These are phyloP conservation scores for Echinarachnius parma DNA, from an alignment of 53 echinoderm and acorn worm species.

Conservation along the genomic window DNA sequence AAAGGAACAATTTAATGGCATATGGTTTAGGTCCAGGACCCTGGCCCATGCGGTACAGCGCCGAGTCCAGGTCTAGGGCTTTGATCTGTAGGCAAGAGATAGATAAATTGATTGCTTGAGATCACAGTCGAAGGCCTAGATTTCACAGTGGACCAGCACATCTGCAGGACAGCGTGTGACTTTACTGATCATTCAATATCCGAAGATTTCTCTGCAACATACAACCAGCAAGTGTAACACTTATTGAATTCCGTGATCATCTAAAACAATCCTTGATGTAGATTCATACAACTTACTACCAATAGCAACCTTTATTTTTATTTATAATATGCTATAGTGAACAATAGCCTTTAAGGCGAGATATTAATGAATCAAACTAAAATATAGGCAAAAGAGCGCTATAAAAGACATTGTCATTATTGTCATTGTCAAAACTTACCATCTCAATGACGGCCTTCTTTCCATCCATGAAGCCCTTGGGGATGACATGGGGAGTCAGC, in stretches of 20 bases:
- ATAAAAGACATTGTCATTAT: neutral
- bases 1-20: neutral
- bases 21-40: neutral
- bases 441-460: conserved; percentile 83
- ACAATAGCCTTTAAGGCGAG: too few relatives aligned
- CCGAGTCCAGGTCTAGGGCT: conserved; percentile 78
- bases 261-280: too few relatives aligned
- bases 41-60: conserved; percentile 52
- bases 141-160: neutral
- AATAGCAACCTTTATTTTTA: too few relatives aligned
- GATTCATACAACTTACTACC: too few relatives aligned
- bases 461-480: conserved; percentile 99
- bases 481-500: conserved; percentile 85
- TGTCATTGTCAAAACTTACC: conserved; percentile 52
- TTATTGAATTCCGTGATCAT: too few relatives aligned
- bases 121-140: neutral
- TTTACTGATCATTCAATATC: too few relatives aligned
- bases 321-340: too few relatives aligned
- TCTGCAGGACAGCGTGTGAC: too few relatives aligned
- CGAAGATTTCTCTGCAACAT: too few relatives aligned
- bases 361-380: too few relatives aligned
- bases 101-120: neutral
- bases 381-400: too few relatives aligned
- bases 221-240: too few relatives aligned
- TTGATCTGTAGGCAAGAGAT: conserved; percentile 49